phyloP scores from a whole-genome alignment of 2,113 vertebrate genomes.

The Poeciliopsis turrubarensis region DNA sequence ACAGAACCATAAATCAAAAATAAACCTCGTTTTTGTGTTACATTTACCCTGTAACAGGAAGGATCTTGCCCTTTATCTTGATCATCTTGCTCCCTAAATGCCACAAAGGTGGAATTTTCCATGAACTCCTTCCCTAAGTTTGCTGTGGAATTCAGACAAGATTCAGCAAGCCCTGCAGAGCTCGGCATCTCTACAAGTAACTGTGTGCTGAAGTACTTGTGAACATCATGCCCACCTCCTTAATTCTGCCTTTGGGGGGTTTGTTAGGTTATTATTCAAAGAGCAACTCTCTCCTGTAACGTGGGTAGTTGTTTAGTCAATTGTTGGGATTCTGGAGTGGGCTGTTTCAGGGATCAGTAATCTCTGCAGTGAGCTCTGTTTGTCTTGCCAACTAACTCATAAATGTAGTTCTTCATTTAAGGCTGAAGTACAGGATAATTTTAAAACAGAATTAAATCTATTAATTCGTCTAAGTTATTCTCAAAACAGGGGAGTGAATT shows the following conservation, averaged over 20 bases:
- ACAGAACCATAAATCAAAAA: constrained; percentile 27
- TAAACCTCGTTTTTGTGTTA: constrained; percentile 15
- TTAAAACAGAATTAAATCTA: background rate
- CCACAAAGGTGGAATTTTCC: constrained; percentile 78
- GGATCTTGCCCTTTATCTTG: constrained; percentile 47
- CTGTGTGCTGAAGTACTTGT: constrained; percentile 42
- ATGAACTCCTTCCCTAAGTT: constrained; percentile 53
- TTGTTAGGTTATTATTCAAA: constrained; percentile 40
- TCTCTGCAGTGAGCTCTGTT: background rate
- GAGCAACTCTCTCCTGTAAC: background rate
- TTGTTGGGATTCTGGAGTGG: constrained; percentile 13
- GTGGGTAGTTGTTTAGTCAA: constrained; percentile 16
- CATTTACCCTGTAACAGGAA: constrained; percentile 14
- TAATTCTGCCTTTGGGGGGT: constrained; percentile 40
- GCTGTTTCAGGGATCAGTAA: background rate
- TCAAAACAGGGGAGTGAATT: constrained; percentile 11
- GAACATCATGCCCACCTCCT: constrained; percentile 41
- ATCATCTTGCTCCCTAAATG: constrained; percentile 46
- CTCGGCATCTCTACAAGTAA: constrained; percentile 38
- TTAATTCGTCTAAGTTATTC: constrained; percentile 3
- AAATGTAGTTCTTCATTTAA: constrained; percentile 9
- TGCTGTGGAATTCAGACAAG: constrained; percentile 77
- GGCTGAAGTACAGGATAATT: background rate
- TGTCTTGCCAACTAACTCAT: background rate
- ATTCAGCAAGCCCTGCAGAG: constrained; percentile 60